Conservation (phyloP, 2,113 vertebrate species). For the human region GRCh38 chr12:55809501-55810000, state of each 20-base stretch:
- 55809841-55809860: not conserved
- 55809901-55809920: not conserved
- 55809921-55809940: not conserved
- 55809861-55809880: slow-evolving; percentile 14
- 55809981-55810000: not conserved
- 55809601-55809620: too few relatives aligned
- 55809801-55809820: not conserved
- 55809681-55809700: not conserved
- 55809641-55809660: not conserved
- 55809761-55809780: not conserved
- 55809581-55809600: too few relatives aligned
- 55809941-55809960: not conserved
- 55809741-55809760: not conserved
- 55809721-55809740: too few relatives aligned
- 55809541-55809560: too few relatives aligned
- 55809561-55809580: too few relatives aligned
- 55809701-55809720: not conserved
- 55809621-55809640: not conserved
- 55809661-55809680: not conserved
- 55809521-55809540: too few relatives aligned
- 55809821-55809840: not conserved
- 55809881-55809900: not conserved
- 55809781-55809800: not conserved
- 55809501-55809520: too few relatives aligned
- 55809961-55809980: not conserved